Conservation (phyloP, 2,888 invertebrate species). For the Archips xylosteana region DNA sequence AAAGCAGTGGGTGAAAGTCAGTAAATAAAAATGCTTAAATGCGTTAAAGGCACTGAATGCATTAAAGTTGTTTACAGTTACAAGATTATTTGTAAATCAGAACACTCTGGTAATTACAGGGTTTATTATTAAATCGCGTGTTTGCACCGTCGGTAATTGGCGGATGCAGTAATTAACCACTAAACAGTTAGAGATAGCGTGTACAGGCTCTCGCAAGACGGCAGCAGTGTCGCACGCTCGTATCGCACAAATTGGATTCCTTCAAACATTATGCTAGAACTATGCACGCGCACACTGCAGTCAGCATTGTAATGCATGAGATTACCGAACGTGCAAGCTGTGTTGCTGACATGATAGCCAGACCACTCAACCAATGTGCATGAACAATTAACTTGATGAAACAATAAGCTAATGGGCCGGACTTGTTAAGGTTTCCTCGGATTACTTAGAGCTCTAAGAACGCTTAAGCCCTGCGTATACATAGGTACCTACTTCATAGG, state of each 20-base stretch:
- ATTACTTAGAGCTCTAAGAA: background rate
- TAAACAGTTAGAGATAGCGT: constrained; percentile 51
- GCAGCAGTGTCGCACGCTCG: constrained; percentile 12
- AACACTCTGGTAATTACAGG: constrained; percentile 42
- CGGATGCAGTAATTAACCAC: constrained; percentile 61
- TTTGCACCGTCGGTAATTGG: constrained; percentile 62
- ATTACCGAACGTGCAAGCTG: constrained; percentile 39
- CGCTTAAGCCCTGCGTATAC: background rate
- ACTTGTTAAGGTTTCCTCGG: constrained; percentile 18
- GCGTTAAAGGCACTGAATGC: too few relatives aligned
- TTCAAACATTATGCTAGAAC: constrained; percentile 28
- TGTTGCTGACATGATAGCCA: constrained; percentile 23
- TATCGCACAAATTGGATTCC: constrained; percentile 38
- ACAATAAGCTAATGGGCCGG: constrained; percentile 17
- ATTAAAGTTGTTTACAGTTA: constrained; percentile 14
- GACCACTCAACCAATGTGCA: constrained; percentile 31
- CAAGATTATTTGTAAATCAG: constrained; percentile 28
- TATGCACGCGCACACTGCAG: constrained; percentile 26
- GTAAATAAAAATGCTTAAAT: too few relatives aligned
- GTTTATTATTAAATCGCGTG: constrained; percentile 67
- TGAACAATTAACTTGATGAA: constrained; percentile 39
- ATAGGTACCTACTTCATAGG: background rate
- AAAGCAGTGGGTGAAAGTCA: too few relatives aligned
- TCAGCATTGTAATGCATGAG: constrained; percentile 42
- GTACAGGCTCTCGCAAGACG: constrained; percentile 34